phyloP scores from a whole-genome alignment of 2,113 vertebrate species.

The Takifugu bimaculatus region DNA sequence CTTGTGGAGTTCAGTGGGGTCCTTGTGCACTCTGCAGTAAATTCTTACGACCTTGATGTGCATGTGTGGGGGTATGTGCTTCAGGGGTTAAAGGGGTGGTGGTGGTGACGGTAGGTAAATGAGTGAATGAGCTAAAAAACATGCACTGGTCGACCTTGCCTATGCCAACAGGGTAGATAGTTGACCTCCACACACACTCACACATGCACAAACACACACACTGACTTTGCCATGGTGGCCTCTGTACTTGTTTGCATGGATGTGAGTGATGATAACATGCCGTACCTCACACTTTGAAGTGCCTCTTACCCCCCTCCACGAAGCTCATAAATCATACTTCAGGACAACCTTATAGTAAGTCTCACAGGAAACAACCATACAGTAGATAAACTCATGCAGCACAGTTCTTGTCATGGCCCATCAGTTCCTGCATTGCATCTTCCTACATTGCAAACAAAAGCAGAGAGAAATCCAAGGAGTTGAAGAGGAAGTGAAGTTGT shows the following conservation, averaged over 20 bases:
- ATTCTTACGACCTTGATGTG: constrained; percentile 54
- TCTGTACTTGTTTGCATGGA: constrained; percentile 30
- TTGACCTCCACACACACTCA: constrained; percentile 17
- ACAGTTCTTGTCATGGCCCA: no score
- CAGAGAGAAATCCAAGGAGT: no score
- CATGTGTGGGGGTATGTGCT: constrained; percentile 18
- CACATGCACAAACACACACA: constrained; percentile 8
- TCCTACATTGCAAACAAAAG: no score
- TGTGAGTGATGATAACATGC: constrained; percentile 41
- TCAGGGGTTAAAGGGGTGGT: constrained; percentile 36
- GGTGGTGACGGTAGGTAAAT: constrained; percentile 48
- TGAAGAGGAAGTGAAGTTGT: no score
- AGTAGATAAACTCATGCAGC: no score
- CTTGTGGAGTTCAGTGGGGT: constrained; percentile 67
- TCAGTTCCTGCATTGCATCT: no score
- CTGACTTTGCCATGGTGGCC: constrained; percentile 25
- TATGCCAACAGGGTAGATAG: constrained; percentile 59
- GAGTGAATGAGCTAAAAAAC: constrained; percentile 66
- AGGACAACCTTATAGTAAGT: constrained; percentile 2
- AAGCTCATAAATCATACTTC: constrained; percentile 21
- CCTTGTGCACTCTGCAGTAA: constrained; percentile 67
- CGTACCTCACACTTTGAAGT: constrained; percentile 21
- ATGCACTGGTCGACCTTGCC: constrained; percentile 62
- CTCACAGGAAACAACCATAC: background rate
- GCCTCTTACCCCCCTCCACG: constrained; percentile 20